phyloP scores from a whole-genome alignment of 2,113 vertebrate genomes.

The Salvelinus alpinus region DNA sequence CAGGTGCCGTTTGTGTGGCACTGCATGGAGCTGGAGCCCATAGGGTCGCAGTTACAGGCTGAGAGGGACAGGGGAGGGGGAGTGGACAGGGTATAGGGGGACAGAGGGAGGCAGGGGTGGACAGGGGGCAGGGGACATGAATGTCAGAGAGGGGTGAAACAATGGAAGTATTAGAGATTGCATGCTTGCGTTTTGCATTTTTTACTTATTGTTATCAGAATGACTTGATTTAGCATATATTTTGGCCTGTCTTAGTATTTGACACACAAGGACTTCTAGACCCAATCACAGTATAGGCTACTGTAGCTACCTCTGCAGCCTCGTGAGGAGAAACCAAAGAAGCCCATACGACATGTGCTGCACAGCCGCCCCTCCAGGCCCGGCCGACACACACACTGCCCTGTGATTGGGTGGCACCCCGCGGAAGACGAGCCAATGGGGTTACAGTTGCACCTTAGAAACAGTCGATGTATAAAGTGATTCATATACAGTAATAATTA shows the following conservation, averaged over 20 bases:
- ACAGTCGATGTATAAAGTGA: not conserved
- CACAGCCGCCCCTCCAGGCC: slow-evolving; percentile 81
- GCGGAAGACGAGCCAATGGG: slow-evolving; percentile 73
- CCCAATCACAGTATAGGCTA: too few species aligned
- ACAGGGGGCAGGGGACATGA: not conserved
- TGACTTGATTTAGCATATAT: not conserved
- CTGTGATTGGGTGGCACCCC: slow-evolving; percentile 77
- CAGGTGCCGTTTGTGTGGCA: slow-evolving; percentile 83
- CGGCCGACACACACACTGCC: slow-evolving; percentile 84
- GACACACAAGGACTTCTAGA: too few species aligned
- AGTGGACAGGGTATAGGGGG: not conserved
- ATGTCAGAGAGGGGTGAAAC: not conserved
- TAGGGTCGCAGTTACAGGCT: slow-evolving; percentile 60
- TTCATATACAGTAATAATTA: not conserved
- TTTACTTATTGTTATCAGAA: too few species aligned
- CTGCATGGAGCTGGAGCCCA: slow-evolving; percentile 73
- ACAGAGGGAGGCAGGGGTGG: too few species aligned
- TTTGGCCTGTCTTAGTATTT: not conserved
- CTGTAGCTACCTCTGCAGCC: slow-evolving; percentile 81
- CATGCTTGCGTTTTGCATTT: too few species aligned
- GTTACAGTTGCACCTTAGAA: slow-evolving; percentile 84
- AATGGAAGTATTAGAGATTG: not conserved
- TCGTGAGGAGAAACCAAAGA: slow-evolving; percentile 87
- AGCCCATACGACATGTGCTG: slow-evolving; percentile 78
- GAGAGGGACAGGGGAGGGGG: slow-evolving; percentile 27